Percentiles rank a stretch among this genome's conserved stretches.
Conservation (phyloP, 2,113 vertebrate species). For the Prionailurus bengalensis region DNA sequence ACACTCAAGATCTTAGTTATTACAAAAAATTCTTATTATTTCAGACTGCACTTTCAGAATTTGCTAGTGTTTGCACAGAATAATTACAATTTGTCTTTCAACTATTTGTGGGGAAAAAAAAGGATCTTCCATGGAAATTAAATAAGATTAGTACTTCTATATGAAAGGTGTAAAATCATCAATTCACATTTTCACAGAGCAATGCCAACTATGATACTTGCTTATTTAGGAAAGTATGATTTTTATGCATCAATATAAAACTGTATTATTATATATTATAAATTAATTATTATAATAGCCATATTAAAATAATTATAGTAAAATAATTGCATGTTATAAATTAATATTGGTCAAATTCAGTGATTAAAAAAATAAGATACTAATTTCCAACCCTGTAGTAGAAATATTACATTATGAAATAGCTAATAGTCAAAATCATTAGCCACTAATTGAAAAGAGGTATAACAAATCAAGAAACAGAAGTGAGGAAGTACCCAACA, state of each 20-base stretch:
- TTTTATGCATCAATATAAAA: background rate
- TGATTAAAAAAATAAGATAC: background rate
- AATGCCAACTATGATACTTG: background rate
- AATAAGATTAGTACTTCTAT: background rate
- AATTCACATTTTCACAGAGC: background rate
- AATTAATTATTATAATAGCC: background rate
- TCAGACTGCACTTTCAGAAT: slow-evolving; percentile 27
- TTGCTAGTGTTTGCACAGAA: background rate
- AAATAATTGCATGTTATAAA: background rate
- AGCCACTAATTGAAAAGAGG: background rate
- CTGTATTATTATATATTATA: background rate
- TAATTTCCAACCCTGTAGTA: background rate
- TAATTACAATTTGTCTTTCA: slow-evolving; percentile 4
- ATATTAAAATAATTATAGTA: background rate
- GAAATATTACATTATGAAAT: background rate
- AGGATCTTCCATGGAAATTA: background rate
- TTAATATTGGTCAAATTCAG: background rate
- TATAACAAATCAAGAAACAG: background rate
- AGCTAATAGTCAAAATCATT: background rate
- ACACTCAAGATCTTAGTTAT: background rate
- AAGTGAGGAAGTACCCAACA: background rate
- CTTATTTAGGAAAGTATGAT: background rate
- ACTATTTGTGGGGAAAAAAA: background rate
- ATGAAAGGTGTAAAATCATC: background rate
- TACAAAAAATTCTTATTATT: slow-evolving; percentile 44